Evolutionary conservation across 1,140 invertebrate genomes (phyloP).

Genomic region (Helicoverpa armigera): DNA sequence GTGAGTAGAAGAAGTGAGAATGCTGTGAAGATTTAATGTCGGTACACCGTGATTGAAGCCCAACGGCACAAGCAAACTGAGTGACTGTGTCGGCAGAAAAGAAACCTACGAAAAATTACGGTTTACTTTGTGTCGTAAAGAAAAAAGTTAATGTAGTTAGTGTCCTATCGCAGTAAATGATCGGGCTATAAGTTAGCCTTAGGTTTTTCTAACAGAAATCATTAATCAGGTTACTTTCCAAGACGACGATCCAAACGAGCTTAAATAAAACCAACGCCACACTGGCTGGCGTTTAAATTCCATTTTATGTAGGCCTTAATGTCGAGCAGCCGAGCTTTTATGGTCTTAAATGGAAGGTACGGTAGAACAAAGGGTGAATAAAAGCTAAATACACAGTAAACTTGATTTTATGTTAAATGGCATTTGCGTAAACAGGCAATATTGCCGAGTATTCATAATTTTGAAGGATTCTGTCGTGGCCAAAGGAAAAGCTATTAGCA

Average conservation of each 20-base stretch:
- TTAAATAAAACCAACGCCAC: conserved; percentile 23
- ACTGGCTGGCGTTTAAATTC: conserved; percentile 4
- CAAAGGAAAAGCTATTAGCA: background rate
- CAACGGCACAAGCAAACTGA: conserved; percentile 22
- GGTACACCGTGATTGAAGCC: conserved; percentile 11
- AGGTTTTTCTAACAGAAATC: conserved; percentile 26
- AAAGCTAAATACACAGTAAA: conserved; percentile 20
- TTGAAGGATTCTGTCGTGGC: conserved; percentile 1
- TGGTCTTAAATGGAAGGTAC: conserved; percentile 21
- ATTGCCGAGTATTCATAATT: conserved; percentile 33
- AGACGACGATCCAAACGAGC: conserved; percentile 15
- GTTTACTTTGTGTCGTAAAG: background rate
- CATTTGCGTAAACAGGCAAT: conserved; percentile 27
- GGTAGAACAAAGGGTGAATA: conserved; percentile 33
- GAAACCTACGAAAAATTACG: background rate
- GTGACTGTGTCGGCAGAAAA: conserved; percentile 19
- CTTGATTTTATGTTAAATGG: conserved; percentile 39
- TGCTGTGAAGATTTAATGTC: conserved; percentile 21
- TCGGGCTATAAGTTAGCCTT: background rate
- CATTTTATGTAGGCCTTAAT: conserved; percentile 27
- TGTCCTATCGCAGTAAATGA: conserved; percentile 7
- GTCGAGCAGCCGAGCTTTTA: conserved; percentile 14
- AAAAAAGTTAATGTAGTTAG: conserved; percentile 10
- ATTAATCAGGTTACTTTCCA: conserved; percentile 23
- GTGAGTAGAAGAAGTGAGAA: conserved; percentile 36